phyloP scores from a whole-genome alignment of 2,888 invertebrate genomes.

The Drosophila imparisetae region DNA sequence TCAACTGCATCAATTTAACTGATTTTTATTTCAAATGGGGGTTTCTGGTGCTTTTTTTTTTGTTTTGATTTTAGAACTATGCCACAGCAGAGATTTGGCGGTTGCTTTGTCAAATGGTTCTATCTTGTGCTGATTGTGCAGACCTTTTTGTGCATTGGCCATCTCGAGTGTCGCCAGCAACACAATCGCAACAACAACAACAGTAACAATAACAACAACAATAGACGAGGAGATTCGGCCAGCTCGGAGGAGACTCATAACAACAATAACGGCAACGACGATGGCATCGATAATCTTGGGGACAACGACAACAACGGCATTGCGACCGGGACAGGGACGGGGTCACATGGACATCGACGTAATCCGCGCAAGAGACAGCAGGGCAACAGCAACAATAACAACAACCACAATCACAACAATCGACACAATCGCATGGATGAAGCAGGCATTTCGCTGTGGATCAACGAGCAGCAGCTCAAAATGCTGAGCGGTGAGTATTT shows the following conservation, averaged over 20 bases:
- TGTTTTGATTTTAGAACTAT: constrained; percentile 55
- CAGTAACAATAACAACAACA: constrained; percentile 44
- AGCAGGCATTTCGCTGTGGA: constrained; percentile 92
- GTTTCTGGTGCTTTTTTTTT: not conserved
- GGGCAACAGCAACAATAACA: constrained; percentile 35
- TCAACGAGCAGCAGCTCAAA: constrained; percentile 95
- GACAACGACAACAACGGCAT: constrained; percentile 55
- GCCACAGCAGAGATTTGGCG: constrained; percentile 65
- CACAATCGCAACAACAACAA: constrained; percentile 59
- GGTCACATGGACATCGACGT: constrained; percentile 43
- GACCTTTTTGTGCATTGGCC: constrained; percentile 63
- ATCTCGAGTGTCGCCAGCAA: constrained; percentile 73
- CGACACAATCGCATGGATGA: constrained; percentile 75
- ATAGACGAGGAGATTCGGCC: constrained; percentile 54
- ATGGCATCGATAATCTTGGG: constrained; percentile 51
- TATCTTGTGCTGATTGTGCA: constrained; percentile 73
- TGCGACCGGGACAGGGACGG: constrained; percentile 19
- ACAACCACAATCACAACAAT: constrained; percentile 56
- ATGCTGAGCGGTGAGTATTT: constrained; percentile 91
- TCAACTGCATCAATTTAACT: not conserved
- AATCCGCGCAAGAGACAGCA: constrained; percentile 61
- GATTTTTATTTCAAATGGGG: not conserved
- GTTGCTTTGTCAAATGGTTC: constrained; percentile 73
- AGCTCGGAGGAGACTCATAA: constrained; percentile 69
- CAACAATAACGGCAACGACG: constrained; percentile 41